Conservation (phyloP, 2,113 vertebrate species). For the Leptosomus discolor region DNA sequence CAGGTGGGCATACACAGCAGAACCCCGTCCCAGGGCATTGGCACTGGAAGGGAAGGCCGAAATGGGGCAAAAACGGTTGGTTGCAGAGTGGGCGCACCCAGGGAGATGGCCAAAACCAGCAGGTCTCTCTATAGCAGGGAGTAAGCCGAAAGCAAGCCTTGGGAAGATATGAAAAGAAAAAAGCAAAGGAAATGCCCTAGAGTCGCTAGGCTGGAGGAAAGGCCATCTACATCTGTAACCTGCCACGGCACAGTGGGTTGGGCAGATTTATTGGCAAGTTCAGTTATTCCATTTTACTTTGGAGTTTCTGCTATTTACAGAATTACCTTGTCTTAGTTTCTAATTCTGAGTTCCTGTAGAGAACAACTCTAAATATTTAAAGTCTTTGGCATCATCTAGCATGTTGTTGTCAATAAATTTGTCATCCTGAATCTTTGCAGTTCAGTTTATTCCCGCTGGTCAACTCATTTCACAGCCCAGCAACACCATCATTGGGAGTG, state of each 20-base stretch:
- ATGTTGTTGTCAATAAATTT: neutral
- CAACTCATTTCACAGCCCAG: neutral
- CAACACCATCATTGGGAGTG: neutral
- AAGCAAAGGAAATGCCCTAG: fast-evolving
- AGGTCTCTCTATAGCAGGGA: fast-evolving
- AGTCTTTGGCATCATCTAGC: neutral
- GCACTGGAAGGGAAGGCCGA: neutral
- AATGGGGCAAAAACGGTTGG: fast-evolving
- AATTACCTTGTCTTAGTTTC: neutral
- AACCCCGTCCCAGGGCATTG: neutral
- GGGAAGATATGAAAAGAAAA: neutral
- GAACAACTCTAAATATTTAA: neutral
- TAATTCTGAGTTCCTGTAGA: neutral
- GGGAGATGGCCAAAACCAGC: fast-evolving
- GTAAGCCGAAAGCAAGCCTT: neutral
- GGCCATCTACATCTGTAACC: neutral
- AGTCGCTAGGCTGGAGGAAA: neutral
- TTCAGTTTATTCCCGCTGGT: neutral
- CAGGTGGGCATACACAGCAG: neutral
- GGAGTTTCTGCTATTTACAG: neutral
- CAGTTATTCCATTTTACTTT: neutral
- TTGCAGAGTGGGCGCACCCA: fast-evolving
- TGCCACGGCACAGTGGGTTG: fast-evolving
- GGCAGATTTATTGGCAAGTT: neutral
- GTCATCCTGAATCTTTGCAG: neutral